Conservation (phyloP, 35 echinoderm and acorn worm species). For the Amphiura filiformis region DNA sequence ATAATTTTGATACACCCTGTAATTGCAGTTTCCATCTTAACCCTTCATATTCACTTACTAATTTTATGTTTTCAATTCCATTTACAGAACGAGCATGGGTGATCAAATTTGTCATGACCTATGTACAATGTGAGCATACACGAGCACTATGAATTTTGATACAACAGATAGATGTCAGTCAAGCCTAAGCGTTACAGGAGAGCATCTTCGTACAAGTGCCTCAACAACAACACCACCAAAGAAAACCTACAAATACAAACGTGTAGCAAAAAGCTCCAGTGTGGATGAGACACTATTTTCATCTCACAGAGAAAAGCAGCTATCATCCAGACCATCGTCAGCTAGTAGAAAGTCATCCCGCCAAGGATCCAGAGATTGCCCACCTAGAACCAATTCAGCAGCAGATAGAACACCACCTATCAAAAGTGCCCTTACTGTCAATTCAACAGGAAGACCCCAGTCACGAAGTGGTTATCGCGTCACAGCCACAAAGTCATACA, state of each 20-base stretch:
- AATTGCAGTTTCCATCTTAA: too few relatives aligned
- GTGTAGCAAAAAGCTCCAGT: slow-evolving; percentile 44
- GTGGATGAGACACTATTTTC: slow-evolving; percentile 92
- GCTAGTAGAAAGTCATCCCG: background rate
- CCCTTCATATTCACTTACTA: too few relatives aligned
- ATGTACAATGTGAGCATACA: too few relatives aligned
- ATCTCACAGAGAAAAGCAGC: slow-evolving; percentile 45
- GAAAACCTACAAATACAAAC: slow-evolving; percentile 70
- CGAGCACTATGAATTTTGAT: too few relatives aligned
- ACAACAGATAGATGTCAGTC: slow-evolving; percentile 32
- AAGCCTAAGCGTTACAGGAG: slow-evolving; percentile 55
- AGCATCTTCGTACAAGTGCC: slow-evolving; percentile 22
- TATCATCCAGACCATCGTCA: slow-evolving; percentile 10
- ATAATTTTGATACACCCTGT: too few relatives aligned
- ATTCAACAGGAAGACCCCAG: slow-evolving; percentile 23
- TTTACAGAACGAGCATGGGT: too few relatives aligned
- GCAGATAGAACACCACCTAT: slow-evolving; percentile 44
- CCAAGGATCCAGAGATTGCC: background rate
- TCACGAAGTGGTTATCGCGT: slow-evolving; percentile 24
- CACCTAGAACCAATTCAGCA: background rate
- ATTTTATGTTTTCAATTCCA: too few relatives aligned
- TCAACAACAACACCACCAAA: background rate
- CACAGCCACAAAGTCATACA: slow-evolving; percentile 53
- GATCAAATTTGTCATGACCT: too few relatives aligned
- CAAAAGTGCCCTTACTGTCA: slow-evolving; percentile 36